phyloP scores from a whole-genome alignment of 2,113 vertebrate species.

The Urocolius indicus region DNA sequence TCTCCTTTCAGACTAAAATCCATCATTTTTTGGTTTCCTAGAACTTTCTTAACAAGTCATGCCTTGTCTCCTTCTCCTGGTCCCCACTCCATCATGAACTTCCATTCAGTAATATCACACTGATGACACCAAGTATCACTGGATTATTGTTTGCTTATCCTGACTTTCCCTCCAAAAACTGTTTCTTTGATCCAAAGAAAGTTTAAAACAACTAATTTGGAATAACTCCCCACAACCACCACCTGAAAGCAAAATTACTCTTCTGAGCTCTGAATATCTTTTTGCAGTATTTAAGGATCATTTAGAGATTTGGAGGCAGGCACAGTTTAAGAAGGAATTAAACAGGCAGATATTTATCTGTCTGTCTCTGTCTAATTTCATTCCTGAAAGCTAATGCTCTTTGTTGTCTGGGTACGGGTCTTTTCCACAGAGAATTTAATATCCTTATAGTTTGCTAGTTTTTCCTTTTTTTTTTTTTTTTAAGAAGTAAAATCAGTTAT shows the following conservation, averaged over 20 bases:
- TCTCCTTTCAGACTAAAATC: neutral
- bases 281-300: neutral
- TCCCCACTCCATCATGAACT: neutral
- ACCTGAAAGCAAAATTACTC: neutral
- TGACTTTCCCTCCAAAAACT: neutral
- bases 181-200: neutral
- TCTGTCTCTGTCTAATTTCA: slow-evolving; percentile 6
- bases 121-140: no score
- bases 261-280: neutral
- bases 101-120: neutral
- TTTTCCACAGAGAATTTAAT: slow-evolving; percentile 21
- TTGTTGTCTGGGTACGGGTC: neutral
- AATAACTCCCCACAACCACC: neutral
- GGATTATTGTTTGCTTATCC: neutral
- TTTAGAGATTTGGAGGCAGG: neutral
- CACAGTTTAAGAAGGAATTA: neutral
- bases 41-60: neutral
- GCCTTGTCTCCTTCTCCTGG: neutral
- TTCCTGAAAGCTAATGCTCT: slow-evolving; percentile 6
- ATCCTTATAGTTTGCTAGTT: neutral
- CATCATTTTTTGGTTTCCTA: neutral
- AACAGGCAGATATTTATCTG: slow-evolving; percentile 5
- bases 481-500: neutral
- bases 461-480: neutral
- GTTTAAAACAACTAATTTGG: neutral